These are phyloP conservation scores for Chloroceryle aenea DNA, from an alignment of 2,113 vertebrate species.

Conservation along the genomic window DNA sequence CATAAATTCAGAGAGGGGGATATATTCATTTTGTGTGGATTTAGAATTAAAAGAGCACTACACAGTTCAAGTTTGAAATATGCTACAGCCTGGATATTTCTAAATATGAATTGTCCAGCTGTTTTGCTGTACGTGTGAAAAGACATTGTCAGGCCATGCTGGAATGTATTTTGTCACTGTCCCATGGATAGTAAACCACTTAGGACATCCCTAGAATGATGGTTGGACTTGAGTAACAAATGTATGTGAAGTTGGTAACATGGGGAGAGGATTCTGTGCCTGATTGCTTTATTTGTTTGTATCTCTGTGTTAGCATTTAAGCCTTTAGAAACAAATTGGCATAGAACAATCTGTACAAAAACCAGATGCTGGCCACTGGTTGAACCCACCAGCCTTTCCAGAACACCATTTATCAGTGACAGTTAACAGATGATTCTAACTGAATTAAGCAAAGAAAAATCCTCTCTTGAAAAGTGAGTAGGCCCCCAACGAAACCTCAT, in stretches of 20 bases:
- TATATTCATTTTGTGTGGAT: background rate
- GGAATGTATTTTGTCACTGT: background rate
- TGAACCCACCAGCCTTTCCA: background rate
- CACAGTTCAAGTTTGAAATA: background rate
- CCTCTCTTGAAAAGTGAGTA: background rate
- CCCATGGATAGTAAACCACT: background rate
- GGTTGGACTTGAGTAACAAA: background rate
- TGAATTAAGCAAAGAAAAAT: background rate
- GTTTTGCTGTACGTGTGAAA: rapidly evolving
- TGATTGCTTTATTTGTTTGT: background rate
- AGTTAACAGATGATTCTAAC: background rate
- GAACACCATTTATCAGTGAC: background rate
- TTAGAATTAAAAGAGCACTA: background rate
- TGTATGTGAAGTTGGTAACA: background rate
- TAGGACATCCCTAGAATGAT: background rate
- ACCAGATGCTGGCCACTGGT: background rate
- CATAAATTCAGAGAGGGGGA: background rate
- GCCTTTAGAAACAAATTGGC: background rate
- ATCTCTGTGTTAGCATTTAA: background rate
- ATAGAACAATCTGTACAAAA: background rate
- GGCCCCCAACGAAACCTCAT: background rate
- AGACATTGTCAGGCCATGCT: background rate
- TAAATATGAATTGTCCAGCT: background rate
- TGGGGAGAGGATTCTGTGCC: background rate
- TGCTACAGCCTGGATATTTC: background rate